Percentiles rank a stretch among this genome's conserved stretches.
These are phyloP conservation scores for Syritta pipiens DNA, from an alignment of 2,888 invertebrate species.

Conservation along the genomic window DNA sequence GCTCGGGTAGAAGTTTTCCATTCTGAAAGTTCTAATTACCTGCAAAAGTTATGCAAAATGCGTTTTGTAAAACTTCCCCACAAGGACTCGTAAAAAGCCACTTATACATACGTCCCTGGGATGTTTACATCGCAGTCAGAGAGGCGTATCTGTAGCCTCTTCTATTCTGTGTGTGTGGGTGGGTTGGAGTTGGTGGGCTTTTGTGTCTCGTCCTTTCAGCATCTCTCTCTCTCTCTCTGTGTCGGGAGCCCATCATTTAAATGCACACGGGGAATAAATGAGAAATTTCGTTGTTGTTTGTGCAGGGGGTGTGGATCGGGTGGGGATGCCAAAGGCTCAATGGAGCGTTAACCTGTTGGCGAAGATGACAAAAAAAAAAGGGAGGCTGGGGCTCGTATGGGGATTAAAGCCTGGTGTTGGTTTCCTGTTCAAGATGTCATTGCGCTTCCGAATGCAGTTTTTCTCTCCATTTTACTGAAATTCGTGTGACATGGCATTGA, in stretches of 20 bases:
- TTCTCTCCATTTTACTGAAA: too few relatives aligned
- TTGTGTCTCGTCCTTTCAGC: too few relatives aligned
- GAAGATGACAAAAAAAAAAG: not conserved
- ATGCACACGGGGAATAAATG: constrained; percentile 3
- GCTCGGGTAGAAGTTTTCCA: constrained; percentile 44
- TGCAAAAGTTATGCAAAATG: constrained; percentile 54
- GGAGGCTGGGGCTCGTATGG: too few relatives aligned
- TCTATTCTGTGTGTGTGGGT: not conserved
- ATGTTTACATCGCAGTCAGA: not conserved
- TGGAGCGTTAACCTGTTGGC: constrained; percentile 3
- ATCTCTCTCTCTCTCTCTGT: not conserved
- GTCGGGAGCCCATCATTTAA: not conserved
- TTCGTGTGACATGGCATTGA: too few relatives aligned
- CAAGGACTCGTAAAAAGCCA: constrained; percentile 2
- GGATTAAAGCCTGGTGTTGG: too few relatives aligned
- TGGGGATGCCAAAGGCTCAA: too few relatives aligned
- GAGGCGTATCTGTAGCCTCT: too few relatives aligned
- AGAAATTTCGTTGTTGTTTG: not conserved
- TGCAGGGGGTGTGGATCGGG: not conserved
- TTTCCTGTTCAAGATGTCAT: too few relatives aligned
- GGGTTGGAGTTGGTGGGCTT: not conserved
- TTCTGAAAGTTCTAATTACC: constrained; percentile 61
- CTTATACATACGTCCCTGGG: not conserved
- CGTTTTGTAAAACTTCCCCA: constrained; percentile 32
- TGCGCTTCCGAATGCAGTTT: too few relatives aligned